Base-by-base conservation (phyloP, 2,888 invertebrate species). In the Euplagia quadripunctaria region DNA sequence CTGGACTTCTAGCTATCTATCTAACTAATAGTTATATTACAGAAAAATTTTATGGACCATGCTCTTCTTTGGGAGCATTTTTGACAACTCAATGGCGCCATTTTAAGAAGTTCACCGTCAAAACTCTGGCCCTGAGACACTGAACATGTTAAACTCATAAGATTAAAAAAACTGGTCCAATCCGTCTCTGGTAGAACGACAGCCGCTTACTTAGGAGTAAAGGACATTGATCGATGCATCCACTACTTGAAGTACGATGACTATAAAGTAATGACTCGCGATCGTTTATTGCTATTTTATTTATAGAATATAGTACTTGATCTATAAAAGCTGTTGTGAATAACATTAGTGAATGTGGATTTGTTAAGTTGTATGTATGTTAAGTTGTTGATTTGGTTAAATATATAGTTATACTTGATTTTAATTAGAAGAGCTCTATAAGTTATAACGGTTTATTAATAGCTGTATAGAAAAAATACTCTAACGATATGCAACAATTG, bases 161-260 rank as follows among this genome's bases (percentile, higher is more conserved):
- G n/a, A 61, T 68, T 64, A 55, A 55, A 55, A n/a, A 55, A 68
- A 68, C 55, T 42, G 68, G 55, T 68, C 17, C 65, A 43, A 71
- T 81, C 51, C 78, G 55, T 70, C 79, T 68, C 84, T 79, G 80
- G 58, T 51, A 67, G 51, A 17, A 71, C 73, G 71, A 74, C 77
- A 78, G 68, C 70, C 71, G 51, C 72, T 73, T 73, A 79, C 78
- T 81, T 78, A 77, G 79, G 69, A 81, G 79, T 81, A 82, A 82
- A 82, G 79, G 86, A 86, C 88, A 82, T 86, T 88, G 88, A 88
- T 89, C 84, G 86, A 87, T 87, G 83, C 73, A 76, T 66, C 70
- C 74, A 78, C 78, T 76, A 79, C 79, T 75, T 81, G 76, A 85
- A 70, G 80, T 85, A 86, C 82, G 82, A 31, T 20, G 42, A 79